Conservation (phyloP, 2,113 vertebrate genomes). For the Catharus fuscescens region DNA sequence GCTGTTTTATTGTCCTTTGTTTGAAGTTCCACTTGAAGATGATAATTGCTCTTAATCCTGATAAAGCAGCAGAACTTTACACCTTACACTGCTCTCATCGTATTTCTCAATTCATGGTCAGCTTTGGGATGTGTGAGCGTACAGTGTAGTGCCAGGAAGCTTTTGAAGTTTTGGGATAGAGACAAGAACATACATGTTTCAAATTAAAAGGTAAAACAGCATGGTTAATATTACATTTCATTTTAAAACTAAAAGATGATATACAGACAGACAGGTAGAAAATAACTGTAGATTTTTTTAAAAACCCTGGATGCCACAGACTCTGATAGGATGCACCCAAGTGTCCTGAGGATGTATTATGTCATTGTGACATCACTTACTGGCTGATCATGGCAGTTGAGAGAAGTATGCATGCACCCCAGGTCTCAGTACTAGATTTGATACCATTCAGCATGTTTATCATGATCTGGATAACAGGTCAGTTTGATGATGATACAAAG, state of each 20-base stretch:
- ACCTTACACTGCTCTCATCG: not conserved
- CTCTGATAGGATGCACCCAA: not conserved
- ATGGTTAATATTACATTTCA: not conserved
- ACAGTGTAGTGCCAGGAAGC: not conserved
- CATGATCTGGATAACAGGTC: not conserved
- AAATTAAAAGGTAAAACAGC: not conserved
- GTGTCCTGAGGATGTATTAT: not conserved
- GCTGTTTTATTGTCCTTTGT: not conserved
- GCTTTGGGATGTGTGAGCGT: not conserved
- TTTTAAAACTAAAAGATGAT: not conserved
- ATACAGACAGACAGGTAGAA: not conserved
- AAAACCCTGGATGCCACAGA: not conserved
- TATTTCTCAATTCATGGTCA: not conserved
- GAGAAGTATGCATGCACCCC: not conserved
- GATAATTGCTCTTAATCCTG: not conserved
- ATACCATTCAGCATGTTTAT: not conserved
- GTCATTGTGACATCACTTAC: not conserved
- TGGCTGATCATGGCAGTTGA: fast-evolving
- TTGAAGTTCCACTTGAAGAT: constrained; percentile 32
- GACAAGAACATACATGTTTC: not conserved
- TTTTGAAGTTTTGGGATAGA: not conserved
- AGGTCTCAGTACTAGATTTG: not conserved
- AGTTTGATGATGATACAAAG: not conserved
- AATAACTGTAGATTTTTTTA: not conserved
- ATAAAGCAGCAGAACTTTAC: constrained; percentile 6